Percentiles rank a stretch among this genome's conserved stretches.
phyloP scores from a whole-genome alignment of 2,888 invertebrate genomes.

The Ectemnius lituratus region DNA sequence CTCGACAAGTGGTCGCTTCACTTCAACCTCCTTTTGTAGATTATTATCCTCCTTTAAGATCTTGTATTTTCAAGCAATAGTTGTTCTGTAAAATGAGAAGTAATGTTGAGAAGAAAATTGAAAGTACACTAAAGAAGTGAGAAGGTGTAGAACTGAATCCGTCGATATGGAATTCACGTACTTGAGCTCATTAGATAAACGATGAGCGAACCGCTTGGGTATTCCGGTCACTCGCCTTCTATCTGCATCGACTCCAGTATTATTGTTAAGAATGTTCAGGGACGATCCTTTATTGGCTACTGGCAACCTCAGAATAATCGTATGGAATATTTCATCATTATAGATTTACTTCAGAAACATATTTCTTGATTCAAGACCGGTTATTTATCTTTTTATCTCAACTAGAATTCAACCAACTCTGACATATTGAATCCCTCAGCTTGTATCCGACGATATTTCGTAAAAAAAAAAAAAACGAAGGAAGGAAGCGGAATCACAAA shows the following conservation, averaged over 20 bases:
- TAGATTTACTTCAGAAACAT: too few species aligned
- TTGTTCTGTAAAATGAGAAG: too few species aligned
- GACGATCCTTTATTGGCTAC: not conserved
- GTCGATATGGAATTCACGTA: slow-evolving; percentile 22
- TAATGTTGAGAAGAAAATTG: slow-evolving; percentile 13
- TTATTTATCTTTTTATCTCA: too few species aligned
- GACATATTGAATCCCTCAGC: too few species aligned
- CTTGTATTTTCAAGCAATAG: too few species aligned
- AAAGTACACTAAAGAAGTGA: not conserved
- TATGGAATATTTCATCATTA: too few species aligned
- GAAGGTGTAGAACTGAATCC: slow-evolving; percentile 14
- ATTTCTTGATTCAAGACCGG: too few species aligned
- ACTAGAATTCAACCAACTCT: too few species aligned
- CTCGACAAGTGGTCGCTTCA: not conserved
- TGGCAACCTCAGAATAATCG: too few species aligned
- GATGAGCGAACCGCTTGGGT: slow-evolving; percentile 30
- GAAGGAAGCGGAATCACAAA: not conserved
- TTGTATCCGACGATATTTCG: too few species aligned
- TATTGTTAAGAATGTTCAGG: slow-evolving; percentile 12
- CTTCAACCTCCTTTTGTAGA: too few species aligned
- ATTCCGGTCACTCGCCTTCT: slow-evolving; percentile 23
- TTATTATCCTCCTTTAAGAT: too few species aligned
- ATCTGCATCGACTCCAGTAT: slow-evolving; percentile 18
- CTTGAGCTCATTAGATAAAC: slow-evolving; percentile 45
- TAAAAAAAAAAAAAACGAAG: not conserved